phyloP scores from a whole-genome alignment of 2,797 vertebrate species.

The Aldrovandia affinis region DNA sequence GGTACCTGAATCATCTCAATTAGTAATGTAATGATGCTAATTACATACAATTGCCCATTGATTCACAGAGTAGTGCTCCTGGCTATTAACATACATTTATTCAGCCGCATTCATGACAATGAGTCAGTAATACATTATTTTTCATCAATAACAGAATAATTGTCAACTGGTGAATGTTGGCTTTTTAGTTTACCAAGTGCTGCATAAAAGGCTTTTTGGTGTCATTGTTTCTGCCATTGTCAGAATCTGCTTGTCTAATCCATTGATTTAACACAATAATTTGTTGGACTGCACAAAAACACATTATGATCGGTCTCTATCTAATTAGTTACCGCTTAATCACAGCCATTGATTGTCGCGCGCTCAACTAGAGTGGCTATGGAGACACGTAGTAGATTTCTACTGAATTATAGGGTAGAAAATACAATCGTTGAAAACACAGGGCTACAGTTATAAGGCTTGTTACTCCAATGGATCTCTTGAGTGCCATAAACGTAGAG shows the following conservation, averaged over 20 bases:
- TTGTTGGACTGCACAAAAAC: not conserved
- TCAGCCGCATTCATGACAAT: not conserved
- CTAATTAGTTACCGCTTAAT: not conserved
- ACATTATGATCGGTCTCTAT: not conserved
- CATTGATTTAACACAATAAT: not conserved
- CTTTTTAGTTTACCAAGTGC: not conserved
- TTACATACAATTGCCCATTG: not conserved
- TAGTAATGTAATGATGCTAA: not conserved
- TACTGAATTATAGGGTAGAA: not conserved
- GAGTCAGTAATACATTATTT: not conserved
- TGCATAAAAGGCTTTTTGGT: not conserved
- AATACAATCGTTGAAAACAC: not conserved
- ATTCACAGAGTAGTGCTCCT: not conserved
- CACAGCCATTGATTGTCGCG: not conserved
- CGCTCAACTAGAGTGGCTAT: not conserved
- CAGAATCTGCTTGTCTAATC: not conserved
- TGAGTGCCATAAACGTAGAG: not conserved
- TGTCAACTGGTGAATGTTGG: not conserved
- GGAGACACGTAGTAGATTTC: not conserved
- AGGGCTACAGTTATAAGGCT: not conserved
- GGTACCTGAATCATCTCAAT: not conserved
- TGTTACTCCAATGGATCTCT: conserved; percentile 2
- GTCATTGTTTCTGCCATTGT: not conserved
- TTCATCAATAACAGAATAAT: not conserved
- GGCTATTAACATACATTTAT: not conserved